A percentile compares a stretch with the other conserved stretches of the same genome.
These are phyloP conservation scores for Monoplex corrugatus DNA, from an alignment of 2,888 invertebrate species.

Conservation along the genomic window DNA sequence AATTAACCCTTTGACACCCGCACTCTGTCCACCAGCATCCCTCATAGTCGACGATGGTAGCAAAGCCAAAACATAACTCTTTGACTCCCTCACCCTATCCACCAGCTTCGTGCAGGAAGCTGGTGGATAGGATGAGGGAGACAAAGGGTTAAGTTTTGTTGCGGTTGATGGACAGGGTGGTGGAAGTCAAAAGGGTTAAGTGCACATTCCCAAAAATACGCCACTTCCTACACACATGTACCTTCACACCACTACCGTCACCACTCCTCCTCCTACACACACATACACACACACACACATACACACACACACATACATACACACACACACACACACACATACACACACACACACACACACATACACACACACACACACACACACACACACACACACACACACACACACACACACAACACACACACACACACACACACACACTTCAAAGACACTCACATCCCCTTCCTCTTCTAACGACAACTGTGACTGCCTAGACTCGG, in stretches of 20 bases:
- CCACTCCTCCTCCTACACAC: not conserved
- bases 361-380: constrained; percentile 29
- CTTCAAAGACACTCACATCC: constrained; percentile 61
- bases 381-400: constrained; percentile 36
- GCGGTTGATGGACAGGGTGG: no score
- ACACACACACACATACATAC: not conserved
- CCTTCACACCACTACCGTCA: not conserved
- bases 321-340: constrained; percentile 23
- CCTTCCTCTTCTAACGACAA: constrained; percentile 51
- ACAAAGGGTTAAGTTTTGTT: no score
- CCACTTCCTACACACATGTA: not conserved
- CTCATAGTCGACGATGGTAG: no score
- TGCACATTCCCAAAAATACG: no score
- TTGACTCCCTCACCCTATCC: no score
- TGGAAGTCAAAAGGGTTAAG: no score
- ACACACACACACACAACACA: not conserved
- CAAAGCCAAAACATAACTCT: no score
- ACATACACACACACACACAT: constrained; percentile 4
- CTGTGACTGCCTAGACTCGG: constrained; percentile 54
- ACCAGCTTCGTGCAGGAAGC: no score
- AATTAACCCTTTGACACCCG: no score
- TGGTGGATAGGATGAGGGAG: no score
- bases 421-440: not conserved
- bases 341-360: constrained; percentile 23
- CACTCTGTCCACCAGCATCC: no score